phyloP scores from a whole-genome alignment of 92 coral and sea anemone species.

The Muricea muricata region DNA sequence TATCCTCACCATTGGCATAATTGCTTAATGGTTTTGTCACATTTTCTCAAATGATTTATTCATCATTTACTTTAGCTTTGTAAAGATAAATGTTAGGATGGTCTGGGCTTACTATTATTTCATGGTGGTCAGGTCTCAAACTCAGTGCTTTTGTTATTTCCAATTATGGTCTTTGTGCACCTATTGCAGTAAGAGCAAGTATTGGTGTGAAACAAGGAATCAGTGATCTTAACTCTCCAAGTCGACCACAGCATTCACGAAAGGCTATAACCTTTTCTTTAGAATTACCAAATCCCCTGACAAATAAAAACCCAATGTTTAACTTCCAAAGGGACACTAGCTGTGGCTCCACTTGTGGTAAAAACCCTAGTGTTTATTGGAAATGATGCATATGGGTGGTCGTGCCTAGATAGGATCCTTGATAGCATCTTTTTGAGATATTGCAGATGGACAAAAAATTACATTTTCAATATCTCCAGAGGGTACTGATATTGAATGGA shows the following conservation, averaged over 20 bases:
- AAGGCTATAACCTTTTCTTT: conserved; percentile 3
- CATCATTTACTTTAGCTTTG: conserved; percentile 11
- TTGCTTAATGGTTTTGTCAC: conserved; percentile 55
- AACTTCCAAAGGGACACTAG: not conserved
- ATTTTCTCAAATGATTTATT: conserved; percentile 59
- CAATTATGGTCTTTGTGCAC: conserved; percentile 17
- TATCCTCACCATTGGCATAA: conserved; percentile 36
- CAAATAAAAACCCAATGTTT: not conserved
- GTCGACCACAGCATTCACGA: conserved; percentile 56
- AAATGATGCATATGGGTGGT: too few relatives aligned
- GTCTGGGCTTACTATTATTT: conserved; percentile 17
- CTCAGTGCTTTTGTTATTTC: conserved; percentile 13
- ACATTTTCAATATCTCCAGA: too few relatives aligned
- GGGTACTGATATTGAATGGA: too few relatives aligned
- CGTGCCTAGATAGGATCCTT: too few relatives aligned
- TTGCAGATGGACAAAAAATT: too few relatives aligned
- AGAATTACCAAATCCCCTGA: not conserved
- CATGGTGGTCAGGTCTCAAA: conserved; percentile 13
- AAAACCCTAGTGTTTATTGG: too few relatives aligned
- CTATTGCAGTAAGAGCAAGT: conserved; percentile 20
- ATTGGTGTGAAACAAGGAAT: conserved; percentile 43
- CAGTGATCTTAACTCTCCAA: conserved; percentile 63
- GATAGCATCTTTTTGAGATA: too few relatives aligned
- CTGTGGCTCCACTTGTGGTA: too few relatives aligned
- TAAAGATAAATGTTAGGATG: too few relatives aligned